Base-by-base conservation (phyloP, 1,140 invertebrate species). In the Temnothorax nylanderi region DNA sequence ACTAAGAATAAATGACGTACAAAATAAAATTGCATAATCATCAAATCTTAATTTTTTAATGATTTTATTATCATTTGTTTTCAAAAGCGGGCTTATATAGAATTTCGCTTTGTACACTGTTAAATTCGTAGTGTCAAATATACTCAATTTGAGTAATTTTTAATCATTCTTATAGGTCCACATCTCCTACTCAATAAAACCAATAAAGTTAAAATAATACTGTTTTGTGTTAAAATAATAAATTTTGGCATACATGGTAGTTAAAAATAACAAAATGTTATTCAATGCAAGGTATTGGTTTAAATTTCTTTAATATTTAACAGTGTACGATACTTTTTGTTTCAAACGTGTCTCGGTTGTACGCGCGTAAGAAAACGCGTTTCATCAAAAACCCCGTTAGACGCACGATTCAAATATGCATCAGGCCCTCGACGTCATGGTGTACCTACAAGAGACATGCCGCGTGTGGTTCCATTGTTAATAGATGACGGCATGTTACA, bases 401-500 rank as follows among this genome's bases (percentile, higher is more conserved):
- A 32, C 18, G 16, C 7, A 44, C 37, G n/a, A 37, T 54, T 51
- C 41, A 72, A 58, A 58, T 75, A 62, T 34, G 44, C 69, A 74
- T 60, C 11, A 26, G 32, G 21, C 41, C 18, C 21, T 47, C n/a
- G 56, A 60, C 18, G 10, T 72, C 16, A 21, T 13, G 11, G 16
- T 21, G 44, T 80, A 26, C 26, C 26, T 26, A 47, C 41, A 64
- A 80, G 64, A 81, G 21, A 62, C 60, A 64, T 81, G 21, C 16
- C 44, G 18, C 69, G 49, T 47, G 56, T 56, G 60, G 34, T 44
- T 21, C 60, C 32, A 82, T 88, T 81, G 82, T 88, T 78, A 44
- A 10, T 62, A 32, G 47, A 64, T 69, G 65, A 75, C 37, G 16
- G 18, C 16, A 65, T 62, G 26, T 56, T 77, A 78, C 37, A 51